Evolutionary conservation across 2,113 vertebrate species (phyloP), one percentile per base, ranked within the genome.

Genomic region (Hipposideros armiger): DNA sequence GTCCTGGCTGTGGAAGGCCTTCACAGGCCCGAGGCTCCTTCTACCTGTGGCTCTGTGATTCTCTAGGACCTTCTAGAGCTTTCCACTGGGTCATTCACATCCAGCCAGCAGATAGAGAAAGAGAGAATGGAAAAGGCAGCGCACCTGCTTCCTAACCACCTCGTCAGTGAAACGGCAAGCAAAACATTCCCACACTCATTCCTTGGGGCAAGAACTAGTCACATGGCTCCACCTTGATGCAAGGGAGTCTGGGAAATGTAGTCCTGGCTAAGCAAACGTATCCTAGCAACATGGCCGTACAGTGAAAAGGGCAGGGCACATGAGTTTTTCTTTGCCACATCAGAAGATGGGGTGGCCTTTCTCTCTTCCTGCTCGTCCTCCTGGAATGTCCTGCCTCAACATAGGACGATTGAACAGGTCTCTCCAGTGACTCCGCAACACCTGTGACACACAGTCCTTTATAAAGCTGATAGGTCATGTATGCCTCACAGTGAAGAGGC

Each of bases 291-390:
- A 2, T 7, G 5, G 40, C 52, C 60, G 7, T 20, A 58, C 30
- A 67, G 1, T 0, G 14, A 58, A 58, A 52, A 30, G 20, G 6
- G 30, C 10, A 0, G 22, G 3, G 42, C 28, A 10, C 47, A 28
- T 5, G 9, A n/a, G 42, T 16, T 26, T 40, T 14, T 9, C 7
- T 1, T 3, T 5, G 1, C 36, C 5, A n/a, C 32, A 4, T n/a
- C 47, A 42, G 42, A 24, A 45, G 17, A 6, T 13, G 45, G 56
- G 22, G 6, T 2, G 3, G 66, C 22, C 13, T 9, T 45, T 67
- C 17, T 5, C 28, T 24, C 64, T 67, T 40, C 36, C 69, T 24
- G 28, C 45, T 42, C 24, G 32, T 84, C 11, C 50, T 82, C 17
- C 50, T 42, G 7, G 70, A 60, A 60, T 26, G 6, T 62, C 80